These are phyloP conservation scores for Caenorhabditis brenneri DNA, from an alignment of 1,140 invertebrate species.

Conservation along the genomic window DNA sequence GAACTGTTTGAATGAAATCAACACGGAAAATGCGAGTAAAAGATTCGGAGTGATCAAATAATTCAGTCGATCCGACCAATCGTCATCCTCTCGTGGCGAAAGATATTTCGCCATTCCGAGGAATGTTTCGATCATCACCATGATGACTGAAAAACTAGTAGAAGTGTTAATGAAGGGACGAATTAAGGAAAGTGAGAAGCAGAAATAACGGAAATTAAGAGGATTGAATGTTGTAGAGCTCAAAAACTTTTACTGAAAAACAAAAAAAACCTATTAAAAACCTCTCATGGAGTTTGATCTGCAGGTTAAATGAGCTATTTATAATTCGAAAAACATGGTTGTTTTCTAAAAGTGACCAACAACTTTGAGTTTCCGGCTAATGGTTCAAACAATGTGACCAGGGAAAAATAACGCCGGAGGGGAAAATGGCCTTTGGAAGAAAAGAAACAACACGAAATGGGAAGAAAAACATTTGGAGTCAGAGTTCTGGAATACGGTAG, in stretches of 20 bases:
- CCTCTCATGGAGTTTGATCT: background rate
- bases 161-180: background rate
- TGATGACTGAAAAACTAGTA: conserved; percentile 47
- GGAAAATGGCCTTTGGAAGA: too few relatives aligned
- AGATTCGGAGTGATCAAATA: conserved; percentile 69
- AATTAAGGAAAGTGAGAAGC: background rate
- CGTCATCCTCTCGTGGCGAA: conserved; percentile 65
- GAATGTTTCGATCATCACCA: conserved; percentile 68
- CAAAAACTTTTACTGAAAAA: background rate
- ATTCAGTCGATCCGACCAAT: conserved; percentile 66
- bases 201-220: background rate
- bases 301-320: background rate
- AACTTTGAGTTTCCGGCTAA: too few relatives aligned
- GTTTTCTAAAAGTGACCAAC: background rate
- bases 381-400: too few relatives aligned
- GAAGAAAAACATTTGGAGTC: too few relatives aligned
- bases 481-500: too few relatives aligned
- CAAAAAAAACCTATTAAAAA: background rate
- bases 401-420: too few relatives aligned
- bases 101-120: conserved; percentile 67
- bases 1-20: conserved; percentile 63
- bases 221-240: too few relatives aligned
- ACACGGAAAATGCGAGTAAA: conserved; percentile 66
- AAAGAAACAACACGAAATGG: too few relatives aligned
- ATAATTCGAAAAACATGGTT: conserved; percentile 31